phyloP scores from a whole-genome alignment of 2,888 invertebrate species.

The Dicycla oo region DNA sequence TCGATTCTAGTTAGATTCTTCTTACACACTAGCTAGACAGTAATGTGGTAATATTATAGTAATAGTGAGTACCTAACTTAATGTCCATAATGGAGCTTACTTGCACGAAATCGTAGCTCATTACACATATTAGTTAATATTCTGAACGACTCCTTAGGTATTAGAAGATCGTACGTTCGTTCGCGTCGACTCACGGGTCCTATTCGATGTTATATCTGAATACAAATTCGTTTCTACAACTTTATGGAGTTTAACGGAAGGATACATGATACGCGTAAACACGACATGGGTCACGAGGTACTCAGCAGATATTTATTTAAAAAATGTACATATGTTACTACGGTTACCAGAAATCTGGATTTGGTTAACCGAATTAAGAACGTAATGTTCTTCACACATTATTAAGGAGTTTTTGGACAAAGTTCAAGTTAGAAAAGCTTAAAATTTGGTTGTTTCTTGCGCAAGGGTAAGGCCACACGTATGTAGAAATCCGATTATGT shows the following conservation, averaged over 20 bases:
- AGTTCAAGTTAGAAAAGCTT: background rate
- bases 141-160: background rate
- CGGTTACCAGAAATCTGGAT: background rate
- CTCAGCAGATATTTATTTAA: background rate
- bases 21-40: conserved; percentile 5
- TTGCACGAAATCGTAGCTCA: conserved; percentile 28
- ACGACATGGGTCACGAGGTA: background rate
- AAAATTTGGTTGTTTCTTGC: background rate
- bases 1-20: background rate
- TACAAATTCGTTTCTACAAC: conserved; percentile 51
- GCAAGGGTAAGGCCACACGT: no score
- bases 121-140: conserved; percentile 12
- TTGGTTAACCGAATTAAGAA: no score
- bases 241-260: conserved; percentile 33
- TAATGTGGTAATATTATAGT: background rate
- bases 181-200: conserved; percentile 27
- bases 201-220: conserved; percentile 35
- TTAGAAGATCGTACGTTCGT: background rate
- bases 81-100: conserved; percentile 28
- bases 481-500: background rate
- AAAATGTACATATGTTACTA: conserved; percentile 1
- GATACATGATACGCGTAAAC: conserved; percentile 4
- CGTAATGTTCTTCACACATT: background rate
- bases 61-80: background rate
- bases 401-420: no score